Conservation (phyloP, 2,113 vertebrate species). For the Prolemur simus region DNA sequence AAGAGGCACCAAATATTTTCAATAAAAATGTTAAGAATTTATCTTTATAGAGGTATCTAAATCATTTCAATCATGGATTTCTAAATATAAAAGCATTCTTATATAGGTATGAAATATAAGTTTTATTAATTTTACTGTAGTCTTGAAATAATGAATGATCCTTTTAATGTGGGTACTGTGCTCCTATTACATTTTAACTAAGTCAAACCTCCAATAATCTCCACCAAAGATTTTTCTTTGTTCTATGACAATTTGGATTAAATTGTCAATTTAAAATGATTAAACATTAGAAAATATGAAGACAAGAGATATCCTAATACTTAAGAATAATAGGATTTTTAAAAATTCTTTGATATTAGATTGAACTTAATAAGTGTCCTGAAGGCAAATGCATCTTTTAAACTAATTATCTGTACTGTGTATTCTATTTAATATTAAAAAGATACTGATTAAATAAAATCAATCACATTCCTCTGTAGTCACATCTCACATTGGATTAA, state of each 20-base stretch:
- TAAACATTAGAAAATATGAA: constrained; percentile 66
- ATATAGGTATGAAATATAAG: neutral
- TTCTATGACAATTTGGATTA: constrained; percentile 70
- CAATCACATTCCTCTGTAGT: constrained; percentile 58
- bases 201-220: constrained; percentile 59
- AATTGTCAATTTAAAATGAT: constrained; percentile 78
- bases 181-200: constrained; percentile 52
- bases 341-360: constrained; percentile 82
- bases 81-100: neutral
- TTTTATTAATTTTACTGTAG: constrained; percentile 19
- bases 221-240: constrained; percentile 61
- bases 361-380: constrained; percentile 84
- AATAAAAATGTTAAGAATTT: neutral
- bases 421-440: constrained; percentile 86
- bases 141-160: constrained; percentile 44
- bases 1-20: neutral
- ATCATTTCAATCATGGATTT: neutral
- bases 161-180: constrained; percentile 31
- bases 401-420: constrained; percentile 85
- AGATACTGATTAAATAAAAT: constrained; percentile 84
- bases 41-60: neutral
- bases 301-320: constrained; percentile 66
- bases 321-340: constrained; percentile 78
- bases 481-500: constrained; percentile 67
- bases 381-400: constrained; percentile 85